Conservation (phyloP, 2,797 vertebrate species). For the Sebastes jordani region DNA sequence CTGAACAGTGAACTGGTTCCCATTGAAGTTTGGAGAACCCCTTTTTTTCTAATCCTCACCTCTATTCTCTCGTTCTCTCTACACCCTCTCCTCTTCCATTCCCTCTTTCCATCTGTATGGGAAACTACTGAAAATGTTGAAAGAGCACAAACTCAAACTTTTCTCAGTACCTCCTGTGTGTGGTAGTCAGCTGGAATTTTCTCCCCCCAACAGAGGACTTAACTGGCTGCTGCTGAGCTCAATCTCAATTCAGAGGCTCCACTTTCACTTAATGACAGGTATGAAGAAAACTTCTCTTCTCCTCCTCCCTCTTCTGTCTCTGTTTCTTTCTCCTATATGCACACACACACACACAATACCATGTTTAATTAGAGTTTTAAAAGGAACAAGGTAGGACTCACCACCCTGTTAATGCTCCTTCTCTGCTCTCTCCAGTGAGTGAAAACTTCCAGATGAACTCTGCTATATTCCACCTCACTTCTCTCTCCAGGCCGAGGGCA, state of each 20-base stretch:
- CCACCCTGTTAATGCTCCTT: conserved; percentile 59
- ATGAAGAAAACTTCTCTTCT: conserved; percentile 2
- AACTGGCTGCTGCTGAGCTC: conserved; percentile 34
- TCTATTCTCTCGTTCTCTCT: conserved; percentile 30
- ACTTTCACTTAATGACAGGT: conserved; percentile 71
- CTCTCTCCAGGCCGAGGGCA: conserved; percentile 40
- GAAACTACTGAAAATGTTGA: conserved; percentile 9
- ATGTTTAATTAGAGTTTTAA: conserved; percentile 30
- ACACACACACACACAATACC: conserved; percentile 10
- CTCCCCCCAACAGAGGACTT: conserved; percentile 10
- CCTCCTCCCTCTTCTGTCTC: neutral
- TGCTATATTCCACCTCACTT: conserved; percentile 75
- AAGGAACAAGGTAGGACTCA: conserved; percentile 58
- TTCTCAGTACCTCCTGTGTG: neutral
- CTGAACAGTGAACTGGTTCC: conserved; percentile 68
- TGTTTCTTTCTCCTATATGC: neutral
- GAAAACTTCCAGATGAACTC: conserved; percentile 60
- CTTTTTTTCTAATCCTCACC: conserved; percentile 27
- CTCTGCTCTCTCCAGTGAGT: conserved; percentile 44
- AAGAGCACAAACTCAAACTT: conserved; percentile 30
- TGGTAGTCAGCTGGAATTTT: conserved; percentile 33
- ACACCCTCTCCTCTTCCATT: conserved; percentile 17
- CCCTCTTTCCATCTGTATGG: conserved; percentile 17
- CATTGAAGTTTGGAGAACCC: conserved; percentile 74
- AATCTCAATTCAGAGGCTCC: conserved; percentile 51